Evolutionary conservation across 2,888 invertebrate genomes (phyloP).

Genomic region (Octonoba sinensis): DNA sequence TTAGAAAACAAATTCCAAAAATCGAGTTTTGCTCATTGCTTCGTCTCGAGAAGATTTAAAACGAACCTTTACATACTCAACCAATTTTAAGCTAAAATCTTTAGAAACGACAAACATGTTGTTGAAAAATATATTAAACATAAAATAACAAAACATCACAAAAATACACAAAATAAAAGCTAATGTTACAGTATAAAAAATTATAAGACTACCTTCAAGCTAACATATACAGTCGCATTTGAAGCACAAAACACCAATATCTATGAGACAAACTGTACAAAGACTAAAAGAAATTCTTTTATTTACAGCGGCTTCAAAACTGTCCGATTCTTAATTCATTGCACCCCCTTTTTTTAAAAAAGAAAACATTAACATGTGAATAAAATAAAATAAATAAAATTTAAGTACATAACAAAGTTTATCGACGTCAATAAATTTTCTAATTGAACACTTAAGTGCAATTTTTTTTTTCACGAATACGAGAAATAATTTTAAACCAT

Average conservation of each 20-base stretch:
- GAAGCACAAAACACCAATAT: constrained; percentile 39
- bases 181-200: constrained; percentile 47
- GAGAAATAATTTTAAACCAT: too few relatives aligned
- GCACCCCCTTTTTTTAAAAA: constrained; percentile 12
- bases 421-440: too few relatives aligned
- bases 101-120: constrained; percentile 32
- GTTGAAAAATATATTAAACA: constrained; percentile 31
- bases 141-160: constrained; percentile 35
- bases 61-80: neutral
- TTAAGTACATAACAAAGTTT: too few relatives aligned
- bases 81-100: constrained; percentile 25
- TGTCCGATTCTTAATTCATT: constrained; percentile 24
- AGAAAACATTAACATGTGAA: too few relatives aligned
- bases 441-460: too few relatives aligned
- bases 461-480: too few relatives aligned
- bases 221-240: constrained; percentile 34
- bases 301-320: constrained; percentile 33
- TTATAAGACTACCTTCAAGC: constrained; percentile 23
- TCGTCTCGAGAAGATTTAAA: neutral
- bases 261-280: constrained; percentile 52
- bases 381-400: too few relatives aligned
- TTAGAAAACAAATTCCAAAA: too few relatives aligned
- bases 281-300: constrained; percentile 28
- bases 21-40: too few relatives aligned
- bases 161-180: constrained; percentile 47